These are phyloP conservation scores for Pipra filicauda DNA, from an alignment of 2,113 vertebrate species.

Conservation along the genomic window DNA sequence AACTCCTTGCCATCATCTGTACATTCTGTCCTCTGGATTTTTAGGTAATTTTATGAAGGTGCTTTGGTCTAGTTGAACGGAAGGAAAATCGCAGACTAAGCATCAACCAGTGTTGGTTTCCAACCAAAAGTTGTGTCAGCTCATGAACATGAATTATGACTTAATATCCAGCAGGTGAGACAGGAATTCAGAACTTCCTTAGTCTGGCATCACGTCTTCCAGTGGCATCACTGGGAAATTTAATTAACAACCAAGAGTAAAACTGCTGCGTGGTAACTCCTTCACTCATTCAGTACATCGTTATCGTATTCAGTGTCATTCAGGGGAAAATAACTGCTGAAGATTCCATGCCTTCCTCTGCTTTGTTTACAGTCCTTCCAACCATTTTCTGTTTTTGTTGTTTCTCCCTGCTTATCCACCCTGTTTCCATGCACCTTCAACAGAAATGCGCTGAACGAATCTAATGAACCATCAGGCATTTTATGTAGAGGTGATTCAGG, in stretches of 20 bases:
- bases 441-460: background rate
- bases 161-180: background rate
- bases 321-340: background rate
- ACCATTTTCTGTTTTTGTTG: background rate
- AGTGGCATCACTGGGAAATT: background rate
- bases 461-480: background rate
- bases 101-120: background rate
- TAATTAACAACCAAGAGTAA: background rate
- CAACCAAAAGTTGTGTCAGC: background rate
- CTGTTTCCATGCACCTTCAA: background rate
- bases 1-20: background rate
- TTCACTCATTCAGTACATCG: accelerated
- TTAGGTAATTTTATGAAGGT: background rate
- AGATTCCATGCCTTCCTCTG: background rate
- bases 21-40: background rate
- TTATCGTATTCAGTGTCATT: background rate
- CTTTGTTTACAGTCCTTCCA: background rate
- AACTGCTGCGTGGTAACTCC: background rate
- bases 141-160: background rate
- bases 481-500: background rate
- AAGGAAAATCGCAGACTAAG: background rate
- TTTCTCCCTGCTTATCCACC: background rate
- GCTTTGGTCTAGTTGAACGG: background rate
- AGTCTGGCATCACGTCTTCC: background rate
- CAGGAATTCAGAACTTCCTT: background rate